Conservation (phyloP, 2,888 invertebrate species). For the Julus scanicus region DNA sequence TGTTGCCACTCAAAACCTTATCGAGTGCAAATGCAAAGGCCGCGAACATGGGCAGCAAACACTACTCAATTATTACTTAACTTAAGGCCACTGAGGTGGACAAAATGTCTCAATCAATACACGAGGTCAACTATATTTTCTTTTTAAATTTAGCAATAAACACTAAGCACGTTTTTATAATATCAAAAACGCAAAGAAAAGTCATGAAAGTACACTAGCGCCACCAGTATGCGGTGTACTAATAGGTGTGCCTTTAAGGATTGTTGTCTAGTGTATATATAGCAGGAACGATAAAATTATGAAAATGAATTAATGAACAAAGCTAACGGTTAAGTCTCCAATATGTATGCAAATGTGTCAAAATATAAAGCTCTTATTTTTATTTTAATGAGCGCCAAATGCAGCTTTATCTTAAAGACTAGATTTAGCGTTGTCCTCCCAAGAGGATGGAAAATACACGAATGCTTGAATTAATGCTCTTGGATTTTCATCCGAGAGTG, state of each 20-base stretch:
- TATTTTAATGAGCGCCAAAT: slow-evolving; percentile 3
- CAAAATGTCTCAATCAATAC: background rate
- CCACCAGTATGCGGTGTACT: background rate
- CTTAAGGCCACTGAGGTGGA: background rate
- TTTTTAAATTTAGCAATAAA: too few relatives aligned
- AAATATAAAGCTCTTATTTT: slow-evolving; percentile 8
- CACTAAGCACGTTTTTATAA: too few relatives aligned
- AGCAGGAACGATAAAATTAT: background rate
- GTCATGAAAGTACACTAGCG: background rate
- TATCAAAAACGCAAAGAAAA: too few relatives aligned
- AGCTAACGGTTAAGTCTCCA: background rate
- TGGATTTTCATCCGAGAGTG: background rate
- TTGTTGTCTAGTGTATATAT: background rate
- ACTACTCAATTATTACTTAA: background rate
- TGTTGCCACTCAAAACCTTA: slow-evolving; percentile 26
- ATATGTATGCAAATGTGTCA: slow-evolving; percentile 39
- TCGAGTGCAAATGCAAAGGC: background rate
- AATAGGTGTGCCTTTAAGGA: background rate
- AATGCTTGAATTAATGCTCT: background rate
- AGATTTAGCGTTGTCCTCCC: slow-evolving; percentile 22
- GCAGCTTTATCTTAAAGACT: background rate
- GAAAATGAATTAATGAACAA: slow-evolving; percentile 14
- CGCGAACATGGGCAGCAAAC: background rate
- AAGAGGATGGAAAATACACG: background rate
- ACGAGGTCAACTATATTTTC: background rate